Base-by-base conservation (phyloP, 2,797 vertebrate species). In the Diplodus sargus region DNA sequence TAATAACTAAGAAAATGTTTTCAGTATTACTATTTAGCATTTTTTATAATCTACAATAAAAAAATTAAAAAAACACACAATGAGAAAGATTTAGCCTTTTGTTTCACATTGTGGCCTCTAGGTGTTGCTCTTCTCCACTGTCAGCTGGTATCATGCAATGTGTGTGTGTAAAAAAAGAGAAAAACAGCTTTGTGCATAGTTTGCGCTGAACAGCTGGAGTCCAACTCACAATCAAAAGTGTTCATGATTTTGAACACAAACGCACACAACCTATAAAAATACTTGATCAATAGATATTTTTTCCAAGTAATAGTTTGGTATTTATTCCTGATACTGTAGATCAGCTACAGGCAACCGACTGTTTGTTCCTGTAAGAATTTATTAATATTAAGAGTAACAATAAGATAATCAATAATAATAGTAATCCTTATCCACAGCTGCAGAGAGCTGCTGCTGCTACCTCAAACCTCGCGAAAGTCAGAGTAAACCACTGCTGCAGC, bases 401-500 rank as follows among this genome's bases (percentile, higher is more conserved):
- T 39, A 39, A 9, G 8, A 39, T 39, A 1, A 34, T 7, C 30
- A 34, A 34, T 39, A 39, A 39, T 39, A 39, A 39, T 39, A 39
- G 34, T 39, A 9, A 39, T 57, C 6, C 52, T 73, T n/a, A 9
- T 42, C 56, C 28, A 39, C 39, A 39, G 39, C 62, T 66, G n/a
- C 30, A 57, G 13, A 18, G 23, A 52, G 22, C 59, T 51, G 58
- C 60, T 63, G 52, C 16, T 61, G 30, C 25, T 23, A 52, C 49
- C 12, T 51, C 34, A 71, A 64, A 43, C 54, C 51, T 69, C 57
- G 56, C 1, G 10, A 16, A 45, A 56, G 39, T n/a, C 34, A 58
- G 39, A 65, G 15, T 15, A 43, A 77, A 69, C 57, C 34, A n/a
- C 47, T 17, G 28, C 47, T 76, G n/a, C 2, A 23, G 56, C 39